A percentile compares a stretch with the other conserved stretches of the same genome.
phyloP scores from a whole-genome alignment of 2,888 invertebrate genomes.

The Chrysodeixis includens region DNA sequence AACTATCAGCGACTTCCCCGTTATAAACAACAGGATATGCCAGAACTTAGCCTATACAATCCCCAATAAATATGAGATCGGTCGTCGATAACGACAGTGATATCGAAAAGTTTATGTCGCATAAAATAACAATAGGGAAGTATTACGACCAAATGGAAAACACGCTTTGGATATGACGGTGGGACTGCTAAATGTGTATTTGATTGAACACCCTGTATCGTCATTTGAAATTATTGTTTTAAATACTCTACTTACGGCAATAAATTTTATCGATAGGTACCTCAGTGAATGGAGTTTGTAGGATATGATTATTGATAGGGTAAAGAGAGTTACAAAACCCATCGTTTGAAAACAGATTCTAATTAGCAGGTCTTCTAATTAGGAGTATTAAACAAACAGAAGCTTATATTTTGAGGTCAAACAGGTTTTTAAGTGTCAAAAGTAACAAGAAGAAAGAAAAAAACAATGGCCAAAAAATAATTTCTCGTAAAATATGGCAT shows the following conservation, averaged over 20 bases:
- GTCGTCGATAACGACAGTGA: slow-evolving; percentile 42
- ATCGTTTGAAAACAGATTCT: too few relatives aligned
- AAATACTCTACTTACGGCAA: neutral
- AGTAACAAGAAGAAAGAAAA: neutral
- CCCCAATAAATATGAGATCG: slow-evolving; percentile 50
- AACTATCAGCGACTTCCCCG: slow-evolving; percentile 23
- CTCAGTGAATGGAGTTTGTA: neutral
- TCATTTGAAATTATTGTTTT: neutral
- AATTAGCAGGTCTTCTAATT: too few relatives aligned
- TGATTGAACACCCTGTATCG: neutral
- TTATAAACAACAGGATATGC: slow-evolving; percentile 41
- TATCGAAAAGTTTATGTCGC: slow-evolving; percentile 39
- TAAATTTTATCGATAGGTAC: neutral
- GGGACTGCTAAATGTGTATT: slow-evolving; percentile 12
- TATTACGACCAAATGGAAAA: slow-evolving; percentile 26
- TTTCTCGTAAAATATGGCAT: neutral
- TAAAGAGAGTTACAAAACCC: too few relatives aligned
- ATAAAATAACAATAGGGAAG: slow-evolving; percentile 49
- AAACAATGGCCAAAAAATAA: neutral
- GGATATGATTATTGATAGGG: neutral
- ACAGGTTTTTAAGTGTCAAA: too few relatives aligned
- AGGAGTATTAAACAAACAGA: too few relatives aligned
- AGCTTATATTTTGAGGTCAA: too few relatives aligned
- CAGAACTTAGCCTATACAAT: slow-evolving; percentile 41
- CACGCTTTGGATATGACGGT: slow-evolving; percentile 31